Conservation (phyloP, 2,113 vertebrate genomes). For the Sinocyclocheilus grahami region DNA sequence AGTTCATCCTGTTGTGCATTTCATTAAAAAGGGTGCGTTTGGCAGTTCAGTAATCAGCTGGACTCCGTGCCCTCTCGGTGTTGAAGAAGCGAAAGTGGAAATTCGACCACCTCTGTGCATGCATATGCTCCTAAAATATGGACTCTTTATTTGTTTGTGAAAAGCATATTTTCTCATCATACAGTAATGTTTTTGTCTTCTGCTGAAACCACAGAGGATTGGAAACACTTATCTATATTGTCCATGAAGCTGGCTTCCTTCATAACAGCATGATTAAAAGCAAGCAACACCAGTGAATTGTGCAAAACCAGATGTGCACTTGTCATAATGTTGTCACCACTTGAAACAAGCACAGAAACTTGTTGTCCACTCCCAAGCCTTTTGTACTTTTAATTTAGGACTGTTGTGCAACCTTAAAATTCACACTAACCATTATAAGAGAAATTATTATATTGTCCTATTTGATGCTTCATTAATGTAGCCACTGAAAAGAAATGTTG, state of each 20-base stretch:
- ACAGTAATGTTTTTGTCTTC: constrained; percentile 35
- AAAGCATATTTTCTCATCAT: constrained; percentile 16
- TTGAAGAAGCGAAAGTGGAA: not conserved
- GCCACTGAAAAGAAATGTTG: not conserved
- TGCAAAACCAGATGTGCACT: constrained; percentile 39
- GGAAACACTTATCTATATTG: constrained; percentile 39
- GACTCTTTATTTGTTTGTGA: constrained; percentile 7
- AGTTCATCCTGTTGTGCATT: not conserved
- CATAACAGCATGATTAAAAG: constrained; percentile 45
- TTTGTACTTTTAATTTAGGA: constrained; percentile 20
- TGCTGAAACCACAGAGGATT: constrained; percentile 25
- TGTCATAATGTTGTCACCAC: constrained; percentile 48
- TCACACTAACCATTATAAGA: not conserved
- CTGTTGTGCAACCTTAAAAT: constrained; percentile 11
- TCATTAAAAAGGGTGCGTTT: not conserved
- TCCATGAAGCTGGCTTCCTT: constrained; percentile 18
- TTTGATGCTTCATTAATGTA: not conserved
- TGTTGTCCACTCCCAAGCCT: constrained; percentile 22
- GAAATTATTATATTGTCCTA: not conserved
- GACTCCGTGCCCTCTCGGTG: not conserved
- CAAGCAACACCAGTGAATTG: constrained; percentile 39
- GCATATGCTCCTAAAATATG: not conserved
- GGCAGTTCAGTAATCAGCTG: not conserved
- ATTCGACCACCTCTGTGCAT: not conserved
- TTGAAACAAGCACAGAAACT: constrained; percentile 33